Conservation (phyloP, 2,113 vertebrate genomes). For the Patagioenas fasciata region DNA sequence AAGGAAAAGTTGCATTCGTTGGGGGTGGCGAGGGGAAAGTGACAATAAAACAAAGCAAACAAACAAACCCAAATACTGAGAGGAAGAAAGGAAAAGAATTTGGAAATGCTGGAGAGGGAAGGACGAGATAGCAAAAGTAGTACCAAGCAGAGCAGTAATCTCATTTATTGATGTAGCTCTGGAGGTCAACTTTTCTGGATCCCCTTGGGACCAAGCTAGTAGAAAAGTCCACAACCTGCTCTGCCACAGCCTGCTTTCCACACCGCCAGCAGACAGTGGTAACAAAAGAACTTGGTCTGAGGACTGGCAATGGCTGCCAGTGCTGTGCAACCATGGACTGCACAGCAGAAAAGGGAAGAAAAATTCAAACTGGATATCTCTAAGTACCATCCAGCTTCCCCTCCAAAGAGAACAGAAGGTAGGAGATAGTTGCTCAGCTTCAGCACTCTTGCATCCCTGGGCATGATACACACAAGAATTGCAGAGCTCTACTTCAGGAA, state of each 20-base stretch:
- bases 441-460: background rate
- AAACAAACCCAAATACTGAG: background rate
- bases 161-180: background rate
- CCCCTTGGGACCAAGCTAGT: background rate
- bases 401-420: background rate
- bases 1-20: slow-evolving; percentile 32
- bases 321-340: background rate
- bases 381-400: background rate
- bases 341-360: background rate
- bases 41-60: background rate
- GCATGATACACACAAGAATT: background rate
- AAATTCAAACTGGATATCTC: background rate
- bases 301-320: background rate
- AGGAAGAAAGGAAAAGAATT: background rate
- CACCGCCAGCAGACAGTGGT: background rate
- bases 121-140: background rate
- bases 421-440: background rate
- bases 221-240: background rate
- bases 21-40: background rate
- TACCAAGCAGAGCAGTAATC: background rate
- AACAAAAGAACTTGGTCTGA: background rate
- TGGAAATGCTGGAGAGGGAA: background rate
- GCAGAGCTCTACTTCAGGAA: background rate
- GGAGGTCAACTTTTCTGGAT: background rate
- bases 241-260: background rate